phyloP scores from a whole-genome alignment of 1,140 invertebrate genomes.

The Euura lappo region DNA sequence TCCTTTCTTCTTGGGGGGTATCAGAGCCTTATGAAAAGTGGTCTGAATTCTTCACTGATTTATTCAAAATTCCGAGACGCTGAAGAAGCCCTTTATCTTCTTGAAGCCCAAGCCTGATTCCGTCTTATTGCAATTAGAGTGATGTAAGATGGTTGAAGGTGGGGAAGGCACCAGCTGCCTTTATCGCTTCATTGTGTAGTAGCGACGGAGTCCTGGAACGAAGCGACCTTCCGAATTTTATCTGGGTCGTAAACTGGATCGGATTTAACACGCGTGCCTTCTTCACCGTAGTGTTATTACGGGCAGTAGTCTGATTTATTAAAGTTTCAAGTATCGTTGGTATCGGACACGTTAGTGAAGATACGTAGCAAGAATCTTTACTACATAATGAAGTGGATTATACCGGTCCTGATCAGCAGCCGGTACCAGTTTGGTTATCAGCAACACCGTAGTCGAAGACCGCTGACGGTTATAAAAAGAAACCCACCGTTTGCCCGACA shows the following conservation, averaged over 20 bases:
- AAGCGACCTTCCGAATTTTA: slow-evolving; percentile 3
- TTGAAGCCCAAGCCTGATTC: not conserved
- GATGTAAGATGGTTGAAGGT: not conserved
- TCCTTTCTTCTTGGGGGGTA: not conserved
- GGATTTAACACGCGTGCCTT: not conserved
- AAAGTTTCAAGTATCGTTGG: not conserved
- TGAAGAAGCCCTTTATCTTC: not conserved
- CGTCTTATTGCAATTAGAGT: not conserved
- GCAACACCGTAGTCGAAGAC: not conserved
- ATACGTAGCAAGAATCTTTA: not conserved
- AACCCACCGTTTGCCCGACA: too few relatives aligned
- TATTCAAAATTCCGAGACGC: not conserved
- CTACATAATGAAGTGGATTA: not conserved
- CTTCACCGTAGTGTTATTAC: not conserved
- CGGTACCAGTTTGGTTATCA: not conserved
- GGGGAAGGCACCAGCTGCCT: not conserved
- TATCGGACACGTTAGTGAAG: not conserved
- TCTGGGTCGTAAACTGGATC: not conserved
- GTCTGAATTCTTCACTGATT: not conserved
- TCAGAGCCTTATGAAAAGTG: not conserved
- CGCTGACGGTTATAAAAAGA: too few relatives aligned
- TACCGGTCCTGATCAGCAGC: not conserved
- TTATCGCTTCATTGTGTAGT: not conserved
- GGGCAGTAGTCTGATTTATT: not conserved
- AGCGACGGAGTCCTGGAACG: not conserved